Percentiles rank a stretch among this genome's conserved stretches.
phyloP scores from a whole-genome alignment of 2,888 invertebrate genomes.

The Stomorhina lunata region DNA sequence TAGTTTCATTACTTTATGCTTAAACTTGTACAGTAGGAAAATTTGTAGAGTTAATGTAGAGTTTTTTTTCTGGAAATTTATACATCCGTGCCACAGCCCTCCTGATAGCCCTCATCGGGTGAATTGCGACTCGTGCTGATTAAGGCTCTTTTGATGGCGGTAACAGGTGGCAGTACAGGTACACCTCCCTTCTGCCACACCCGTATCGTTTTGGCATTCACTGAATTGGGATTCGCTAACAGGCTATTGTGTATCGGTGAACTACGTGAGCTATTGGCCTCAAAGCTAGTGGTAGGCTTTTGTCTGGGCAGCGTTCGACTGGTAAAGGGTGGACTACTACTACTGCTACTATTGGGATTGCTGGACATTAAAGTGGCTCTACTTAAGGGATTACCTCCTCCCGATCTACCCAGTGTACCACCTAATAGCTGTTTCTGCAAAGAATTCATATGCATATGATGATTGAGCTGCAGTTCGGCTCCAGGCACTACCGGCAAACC shows the following conservation, averaged over 20 bases:
- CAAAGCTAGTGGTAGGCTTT: constrained; percentile 67
- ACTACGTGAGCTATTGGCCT: constrained; percentile 65
- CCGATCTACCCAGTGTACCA: constrained; percentile 72
- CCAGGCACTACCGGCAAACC: constrained; percentile 86
- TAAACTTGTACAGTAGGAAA: constrained; percentile 47
- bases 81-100: constrained; percentile 95
- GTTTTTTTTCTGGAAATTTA: constrained; percentile 79
- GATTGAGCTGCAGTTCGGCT: constrained; percentile 79
- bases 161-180: constrained; percentile 91
- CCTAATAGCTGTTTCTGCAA: constrained; percentile 80
- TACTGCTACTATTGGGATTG: constrained; percentile 60
- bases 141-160: constrained; percentile 90
- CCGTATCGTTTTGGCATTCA: constrained; percentile 89
- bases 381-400: constrained; percentile 60
- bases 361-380: constrained; percentile 66
- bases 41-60: not conserved
- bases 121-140: constrained; percentile 91
- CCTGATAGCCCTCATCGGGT: constrained; percentile 94
- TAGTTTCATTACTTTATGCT: not conserved
- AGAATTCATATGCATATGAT: constrained; percentile 79
- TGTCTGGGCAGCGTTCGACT: constrained; percentile 71
- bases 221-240: constrained; percentile 79
- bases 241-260: constrained; percentile 69
- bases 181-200: constrained; percentile 93
- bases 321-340: constrained; percentile 71